Evolutionary conservation across 1,140 invertebrate species (phyloP).

Genomic region (Eumaeus atala): DNA sequence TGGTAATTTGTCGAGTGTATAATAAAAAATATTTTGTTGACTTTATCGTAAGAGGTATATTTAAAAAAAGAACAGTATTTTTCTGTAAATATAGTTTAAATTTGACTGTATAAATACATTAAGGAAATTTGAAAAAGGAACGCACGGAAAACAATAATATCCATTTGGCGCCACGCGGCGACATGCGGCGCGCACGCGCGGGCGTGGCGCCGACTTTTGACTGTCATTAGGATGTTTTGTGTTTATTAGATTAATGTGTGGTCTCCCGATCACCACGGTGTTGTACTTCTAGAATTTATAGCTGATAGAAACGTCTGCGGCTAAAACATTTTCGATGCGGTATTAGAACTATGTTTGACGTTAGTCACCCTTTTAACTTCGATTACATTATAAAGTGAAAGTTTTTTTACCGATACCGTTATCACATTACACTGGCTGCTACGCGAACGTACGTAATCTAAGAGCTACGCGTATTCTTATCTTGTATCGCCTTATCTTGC

Average conservation of each 20-base stretch:
- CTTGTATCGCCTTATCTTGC: too few species aligned
- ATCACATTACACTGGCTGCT: too few species aligned
- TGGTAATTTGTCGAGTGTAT: not conserved
- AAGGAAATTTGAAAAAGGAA: conserved; percentile 14
- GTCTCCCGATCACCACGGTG: conserved; percentile 33
- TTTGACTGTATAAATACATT: not conserved
- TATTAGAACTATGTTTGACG: not conserved
- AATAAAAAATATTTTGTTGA: not conserved
- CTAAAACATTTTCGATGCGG: conserved; percentile 5
- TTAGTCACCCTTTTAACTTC: not conserved
- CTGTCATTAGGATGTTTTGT: conserved; percentile 66
- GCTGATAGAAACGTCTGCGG: conserved; percentile 14
- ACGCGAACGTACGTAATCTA: too few species aligned
- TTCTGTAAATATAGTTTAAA: conserved; percentile 7
- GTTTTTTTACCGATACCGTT: too few species aligned
- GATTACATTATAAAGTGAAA: too few species aligned
- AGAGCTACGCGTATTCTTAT: too few species aligned
- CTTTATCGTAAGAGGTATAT: not conserved
- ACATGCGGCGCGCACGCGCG: conserved; percentile 43
- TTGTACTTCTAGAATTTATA: conserved; percentile 19
- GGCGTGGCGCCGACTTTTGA: conserved; percentile 40
- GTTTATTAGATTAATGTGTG: conserved; percentile 70
- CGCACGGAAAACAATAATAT: conserved; percentile 41
- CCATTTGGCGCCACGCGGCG: conserved; percentile 52
- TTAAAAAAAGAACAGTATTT: not conserved